phyloP scores from a whole-genome alignment of 2,113 vertebrate genomes.

The Poecile atricapillus region DNA sequence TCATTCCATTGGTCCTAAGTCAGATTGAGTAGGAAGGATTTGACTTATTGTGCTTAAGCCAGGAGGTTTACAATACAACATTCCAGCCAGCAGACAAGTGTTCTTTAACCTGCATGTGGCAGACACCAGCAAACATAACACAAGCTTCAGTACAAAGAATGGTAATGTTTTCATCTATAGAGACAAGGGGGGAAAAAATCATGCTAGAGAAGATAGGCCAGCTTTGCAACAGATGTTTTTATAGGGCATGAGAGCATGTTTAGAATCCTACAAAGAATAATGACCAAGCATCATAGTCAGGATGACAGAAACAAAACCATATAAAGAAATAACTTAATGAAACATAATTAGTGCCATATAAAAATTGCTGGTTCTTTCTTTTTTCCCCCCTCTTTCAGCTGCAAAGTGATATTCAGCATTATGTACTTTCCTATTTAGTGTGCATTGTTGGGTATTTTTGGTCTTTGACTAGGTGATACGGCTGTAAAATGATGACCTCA shows the following conservation, averaged over 20 bases:
- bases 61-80: constrained; percentile 50
- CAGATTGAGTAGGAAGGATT: constrained; percentile 50
- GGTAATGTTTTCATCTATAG: constrained; percentile 68
- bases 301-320: background rate
- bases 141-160: constrained; percentile 67
- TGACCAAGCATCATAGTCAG: background rate
- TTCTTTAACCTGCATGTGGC: constrained; percentile 74
- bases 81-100: constrained; percentile 71
- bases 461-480: constrained; percentile 51
- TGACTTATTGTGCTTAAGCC: constrained; percentile 55
- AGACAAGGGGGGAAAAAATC: constrained; percentile 64
- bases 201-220: constrained; percentile 67
- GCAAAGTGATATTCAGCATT: background rate
- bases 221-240: constrained; percentile 41
- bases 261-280: constrained; percentile 64
- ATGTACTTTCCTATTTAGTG: background rate
- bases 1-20: constrained; percentile 56
- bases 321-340: background rate
- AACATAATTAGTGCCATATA: background rate
- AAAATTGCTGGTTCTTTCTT: background rate
- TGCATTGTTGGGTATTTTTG: constrained; percentile 25
- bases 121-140: constrained; percentile 72
- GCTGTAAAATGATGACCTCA: constrained; percentile 76
- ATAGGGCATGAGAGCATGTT: background rate
- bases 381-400: background rate